A percentile compares a stretch with the other conserved stretches of the same genome.
Evolutionary conservation across 2,888 invertebrate species (phyloP).

Genomic region (Biston betularia): DNA sequence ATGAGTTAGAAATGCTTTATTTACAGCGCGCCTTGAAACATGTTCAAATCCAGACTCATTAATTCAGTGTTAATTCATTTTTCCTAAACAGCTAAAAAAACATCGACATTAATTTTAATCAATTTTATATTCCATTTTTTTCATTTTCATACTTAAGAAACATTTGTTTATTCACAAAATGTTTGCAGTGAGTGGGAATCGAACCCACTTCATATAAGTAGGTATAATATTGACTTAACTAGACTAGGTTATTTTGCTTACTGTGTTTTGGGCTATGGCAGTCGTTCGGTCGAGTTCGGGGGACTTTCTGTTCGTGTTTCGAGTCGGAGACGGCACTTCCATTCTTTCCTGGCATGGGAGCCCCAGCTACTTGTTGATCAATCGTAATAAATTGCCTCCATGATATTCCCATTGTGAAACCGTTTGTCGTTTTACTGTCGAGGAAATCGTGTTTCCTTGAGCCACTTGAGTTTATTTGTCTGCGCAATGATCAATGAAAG

Average conservation of each 20-base stretch:
- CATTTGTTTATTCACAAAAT: too few species aligned
- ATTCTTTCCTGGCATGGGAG: constrained; percentile 74
- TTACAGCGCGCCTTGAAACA: too few species aligned
- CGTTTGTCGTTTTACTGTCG: constrained; percentile 84
- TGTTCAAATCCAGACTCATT: too few species aligned
- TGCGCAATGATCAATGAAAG: constrained; percentile 54
- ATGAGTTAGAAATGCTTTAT: too few species aligned
- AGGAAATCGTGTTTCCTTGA: constrained; percentile 83
- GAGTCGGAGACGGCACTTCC: constrained; percentile 58
- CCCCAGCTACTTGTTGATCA: constrained; percentile 85
- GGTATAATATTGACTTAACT: too few species aligned
- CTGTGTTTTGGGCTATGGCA: neutral
- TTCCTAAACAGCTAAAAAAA: too few species aligned
- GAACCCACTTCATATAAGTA: too few species aligned
- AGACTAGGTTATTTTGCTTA: neutral
- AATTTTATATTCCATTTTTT: too few species aligned
- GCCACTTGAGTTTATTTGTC: constrained; percentile 77
- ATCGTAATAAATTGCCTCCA: constrained; percentile 85
- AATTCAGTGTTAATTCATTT: too few species aligned
- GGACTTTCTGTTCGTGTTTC: constrained; percentile 66
- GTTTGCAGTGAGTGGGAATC: too few species aligned
- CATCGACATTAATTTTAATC: too few species aligned
- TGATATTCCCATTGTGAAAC: constrained; percentile 84
- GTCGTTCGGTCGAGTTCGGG: constrained; percentile 49
- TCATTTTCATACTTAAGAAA: too few species aligned